Evolutionary conservation across 2,888 invertebrate species (phyloP).

Genomic region (Chloroclysta siterata): DNA sequence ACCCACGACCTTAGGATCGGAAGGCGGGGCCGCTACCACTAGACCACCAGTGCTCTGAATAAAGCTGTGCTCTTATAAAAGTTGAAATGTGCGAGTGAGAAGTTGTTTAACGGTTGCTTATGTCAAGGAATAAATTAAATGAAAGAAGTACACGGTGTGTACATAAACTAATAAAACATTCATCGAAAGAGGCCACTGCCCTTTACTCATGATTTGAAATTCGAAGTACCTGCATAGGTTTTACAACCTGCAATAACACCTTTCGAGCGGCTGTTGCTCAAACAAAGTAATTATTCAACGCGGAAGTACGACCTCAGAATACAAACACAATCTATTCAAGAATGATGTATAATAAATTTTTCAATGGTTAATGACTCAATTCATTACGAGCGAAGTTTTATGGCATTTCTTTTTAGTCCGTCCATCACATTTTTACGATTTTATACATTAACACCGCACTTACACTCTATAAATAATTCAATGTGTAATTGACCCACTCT

Average conservation of each 20-base stretch:
- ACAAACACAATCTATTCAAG: constrained; percentile 29
- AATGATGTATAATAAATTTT: constrained; percentile 34
- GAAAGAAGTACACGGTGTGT: not conserved
- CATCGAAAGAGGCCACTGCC: constrained; percentile 10
- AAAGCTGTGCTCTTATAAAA: too few species aligned
- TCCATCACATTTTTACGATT: constrained; percentile 42
- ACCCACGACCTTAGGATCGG: too few species aligned
- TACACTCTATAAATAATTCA: constrained; percentile 43
- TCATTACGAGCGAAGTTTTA: constrained; percentile 38
- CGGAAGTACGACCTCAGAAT: constrained; percentile 26
- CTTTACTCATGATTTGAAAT: constrained; percentile 27
- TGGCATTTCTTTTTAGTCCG: constrained; percentile 40
- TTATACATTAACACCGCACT: constrained; percentile 40
- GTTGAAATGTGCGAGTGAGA: too few species aligned
- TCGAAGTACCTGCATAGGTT: constrained; percentile 21
- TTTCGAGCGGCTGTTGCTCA: constrained; percentile 22
- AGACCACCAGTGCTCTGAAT: too few species aligned
- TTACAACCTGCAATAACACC: constrained; percentile 26
- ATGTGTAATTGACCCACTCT: constrained; percentile 38
- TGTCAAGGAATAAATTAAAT: too few species aligned
- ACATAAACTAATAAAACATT: not conserved
- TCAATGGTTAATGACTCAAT: constrained; percentile 38
- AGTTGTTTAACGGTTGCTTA: too few species aligned
- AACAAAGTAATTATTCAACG: constrained; percentile 27
- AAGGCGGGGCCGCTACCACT: too few species aligned